These are phyloP conservation scores for Sciurus carolinensis DNA, from an alignment of 2,797 vertebrate species.

Conservation along the genomic window DNA sequence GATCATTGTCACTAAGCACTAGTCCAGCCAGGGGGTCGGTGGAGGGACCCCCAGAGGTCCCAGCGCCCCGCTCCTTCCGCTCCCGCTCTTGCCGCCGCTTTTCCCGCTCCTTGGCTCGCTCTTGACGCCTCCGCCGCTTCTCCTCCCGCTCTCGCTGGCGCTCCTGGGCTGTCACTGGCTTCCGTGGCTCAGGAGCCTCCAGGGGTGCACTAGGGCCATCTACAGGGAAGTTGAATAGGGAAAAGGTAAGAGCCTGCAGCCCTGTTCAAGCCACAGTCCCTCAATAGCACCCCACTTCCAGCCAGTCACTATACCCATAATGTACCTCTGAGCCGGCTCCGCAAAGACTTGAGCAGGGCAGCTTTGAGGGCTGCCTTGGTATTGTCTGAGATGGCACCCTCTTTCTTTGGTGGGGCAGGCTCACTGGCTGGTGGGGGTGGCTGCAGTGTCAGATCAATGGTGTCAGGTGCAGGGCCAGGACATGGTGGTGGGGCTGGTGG, in stretches of 20 bases:
- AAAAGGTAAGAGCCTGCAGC: not conserved
- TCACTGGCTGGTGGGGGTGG: constrained; percentile 64
- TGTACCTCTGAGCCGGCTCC: constrained; percentile 94
- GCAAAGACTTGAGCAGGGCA: constrained; percentile 93
- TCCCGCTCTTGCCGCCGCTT: constrained; percentile 94
- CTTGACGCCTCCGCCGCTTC: constrained; percentile 94
- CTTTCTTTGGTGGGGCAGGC: constrained; percentile 90
- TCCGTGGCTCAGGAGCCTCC: constrained; percentile 91
- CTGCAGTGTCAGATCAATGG: constrained; percentile 83
- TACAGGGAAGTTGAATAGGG: constrained; percentile 49
- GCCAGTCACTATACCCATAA: not conserved
- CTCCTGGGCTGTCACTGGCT: constrained; percentile 96
- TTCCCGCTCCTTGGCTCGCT: constrained; percentile 94
- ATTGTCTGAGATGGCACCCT: constrained; percentile 96
- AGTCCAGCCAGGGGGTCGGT: constrained; percentile 92
- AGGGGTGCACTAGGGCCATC: constrained; percentile 80
- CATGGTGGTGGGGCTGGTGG: constrained; percentile 85
- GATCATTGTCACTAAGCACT: constrained; percentile 95
- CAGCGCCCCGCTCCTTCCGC: constrained; percentile 90
- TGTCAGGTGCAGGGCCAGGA: constrained; percentile 81
- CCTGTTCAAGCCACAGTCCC: not conserved
- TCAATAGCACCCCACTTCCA: not conserved
- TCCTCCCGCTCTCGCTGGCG: constrained; percentile 96
- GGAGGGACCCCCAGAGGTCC: constrained; percentile 77
- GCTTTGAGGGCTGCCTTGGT: constrained; percentile 97